A percentile compares a stretch with the other conserved stretches of the same genome.
These are phyloP conservation scores for Beroe forskalii DNA, from an alignment of 37 sponge, comb jelly and placozoan genomes.

Conservation along the genomic window DNA sequence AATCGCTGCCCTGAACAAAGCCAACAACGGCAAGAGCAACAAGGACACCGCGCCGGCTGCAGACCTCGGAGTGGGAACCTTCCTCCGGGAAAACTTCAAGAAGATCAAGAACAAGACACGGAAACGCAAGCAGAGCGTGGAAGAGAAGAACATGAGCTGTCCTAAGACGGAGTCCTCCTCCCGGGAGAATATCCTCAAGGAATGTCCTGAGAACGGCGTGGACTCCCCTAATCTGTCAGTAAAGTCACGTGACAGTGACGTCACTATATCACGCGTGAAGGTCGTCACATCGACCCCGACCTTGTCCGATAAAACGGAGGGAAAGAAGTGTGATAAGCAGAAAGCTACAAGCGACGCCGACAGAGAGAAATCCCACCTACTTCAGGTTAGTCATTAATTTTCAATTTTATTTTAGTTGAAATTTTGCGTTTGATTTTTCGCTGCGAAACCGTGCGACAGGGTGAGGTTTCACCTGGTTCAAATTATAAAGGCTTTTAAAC, in stretches of 20 bases:
- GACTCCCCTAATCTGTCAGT: not conserved
- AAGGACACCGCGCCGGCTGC: not conserved
- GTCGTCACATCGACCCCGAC: slow-evolving; percentile 22
- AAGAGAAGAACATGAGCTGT: not conserved
- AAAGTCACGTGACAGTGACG: slow-evolving; percentile 21
- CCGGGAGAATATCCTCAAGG: not conserved
- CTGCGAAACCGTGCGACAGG: too few relatives aligned
- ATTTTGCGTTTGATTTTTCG: too few relatives aligned
- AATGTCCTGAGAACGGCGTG: slow-evolving; percentile 11
- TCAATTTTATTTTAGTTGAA: too few relatives aligned
- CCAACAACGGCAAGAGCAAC: not conserved
- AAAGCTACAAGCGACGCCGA: not conserved
- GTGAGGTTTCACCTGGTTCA: too few relatives aligned
- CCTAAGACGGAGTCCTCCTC: not conserved
- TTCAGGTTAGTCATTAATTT: slow-evolving; percentile 14
- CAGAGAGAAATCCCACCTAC: not conserved
- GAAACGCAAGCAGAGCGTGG: slow-evolving; percentile 27
- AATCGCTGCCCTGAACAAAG: not conserved
- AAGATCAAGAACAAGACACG: slow-evolving; percentile 22
- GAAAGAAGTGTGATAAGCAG: not conserved
- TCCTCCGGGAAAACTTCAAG: slow-evolving; percentile 33
- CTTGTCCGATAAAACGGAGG: not conserved
- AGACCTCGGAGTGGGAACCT: not conserved
- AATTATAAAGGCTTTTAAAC: too few relatives aligned
- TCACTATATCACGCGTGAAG: not conserved